A percentile compares a stretch with the other conserved stretches of the same genome.
Conservation (phyloP, 2,888 invertebrate genomes). For the Chaitophorus viminalis region DNA sequence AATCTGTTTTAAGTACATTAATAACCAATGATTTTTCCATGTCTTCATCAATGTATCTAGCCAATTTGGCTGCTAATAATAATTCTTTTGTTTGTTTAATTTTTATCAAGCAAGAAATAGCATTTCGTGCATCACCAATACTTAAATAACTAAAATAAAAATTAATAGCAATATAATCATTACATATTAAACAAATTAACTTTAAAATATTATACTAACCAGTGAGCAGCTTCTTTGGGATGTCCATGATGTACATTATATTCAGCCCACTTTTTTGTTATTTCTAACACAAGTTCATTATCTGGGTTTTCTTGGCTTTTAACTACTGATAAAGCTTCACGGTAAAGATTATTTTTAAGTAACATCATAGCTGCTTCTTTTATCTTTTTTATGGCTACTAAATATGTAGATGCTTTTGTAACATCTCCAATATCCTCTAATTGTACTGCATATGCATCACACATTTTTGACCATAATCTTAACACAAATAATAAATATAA, state of each 20-base stretch:
- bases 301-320: constrained; percentile 51
- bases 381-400: constrained; percentile 65
- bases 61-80: constrained; percentile 47
- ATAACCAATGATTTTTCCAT: constrained; percentile 52
- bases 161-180: not conserved
- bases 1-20: constrained; percentile 44
- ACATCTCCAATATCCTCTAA: constrained; percentile 70
- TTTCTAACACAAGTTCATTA: constrained; percentile 30
- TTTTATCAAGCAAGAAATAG: constrained; percentile 48
- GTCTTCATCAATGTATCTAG: constrained; percentile 40
- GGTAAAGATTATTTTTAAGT: constrained; percentile 66
- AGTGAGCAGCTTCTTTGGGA: constrained; percentile 64
- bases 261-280: constrained; percentile 63
- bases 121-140: constrained; percentile 33
- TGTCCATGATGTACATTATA: constrained; percentile 63
- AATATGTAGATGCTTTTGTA: constrained; percentile 67
- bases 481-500: constrained; percentile 63
- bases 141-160: constrained; percentile 46
- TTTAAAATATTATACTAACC: constrained; percentile 61
- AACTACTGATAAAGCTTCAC: constrained; percentile 67
- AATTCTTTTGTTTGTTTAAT: constrained; percentile 49
- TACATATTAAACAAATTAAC: not conserved
- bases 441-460: constrained; percentile 72
- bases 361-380: constrained; percentile 69
- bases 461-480: constrained; percentile 72